Evolutionary conservation across 1,140 invertebrate genomes (phyloP).

Genomic region (Drosophila grimshawi): DNA sequence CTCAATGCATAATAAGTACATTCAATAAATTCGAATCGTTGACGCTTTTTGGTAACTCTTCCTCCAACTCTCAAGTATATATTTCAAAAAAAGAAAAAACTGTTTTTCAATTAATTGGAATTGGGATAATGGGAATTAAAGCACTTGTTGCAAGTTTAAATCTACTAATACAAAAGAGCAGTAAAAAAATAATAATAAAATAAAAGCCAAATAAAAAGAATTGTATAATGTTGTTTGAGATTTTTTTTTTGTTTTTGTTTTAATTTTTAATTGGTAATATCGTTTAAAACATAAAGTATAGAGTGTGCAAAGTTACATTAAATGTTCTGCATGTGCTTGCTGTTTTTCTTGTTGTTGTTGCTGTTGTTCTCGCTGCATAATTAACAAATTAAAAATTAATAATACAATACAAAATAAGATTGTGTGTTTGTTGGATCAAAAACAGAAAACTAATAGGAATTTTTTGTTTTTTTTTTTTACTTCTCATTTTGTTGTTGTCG

Average conservation of each 20-base stretch:
- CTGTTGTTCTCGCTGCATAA: constrained; percentile 36
- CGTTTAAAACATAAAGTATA: constrained; percentile 74
- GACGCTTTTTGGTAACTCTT: constrained; percentile 61
- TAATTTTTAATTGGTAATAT: constrained; percentile 68
- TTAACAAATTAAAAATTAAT: constrained; percentile 76
- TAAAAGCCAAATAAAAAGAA: constrained; percentile 61
- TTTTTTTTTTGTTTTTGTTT: constrained; percentile 62
- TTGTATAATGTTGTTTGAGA: constrained; percentile 45
- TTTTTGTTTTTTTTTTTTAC: constrained; percentile 15
- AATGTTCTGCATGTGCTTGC: constrained; percentile 47
- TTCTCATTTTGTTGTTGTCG: not conserved
- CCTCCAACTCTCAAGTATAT: not conserved
- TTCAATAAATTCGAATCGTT: constrained; percentile 78
- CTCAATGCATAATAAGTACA: constrained; percentile 49
- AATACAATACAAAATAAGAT: constrained; percentile 59
- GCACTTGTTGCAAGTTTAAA: constrained; percentile 15
- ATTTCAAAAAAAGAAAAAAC: not conserved
- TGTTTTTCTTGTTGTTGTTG: constrained; percentile 12
- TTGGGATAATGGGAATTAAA: constrained; percentile 25
- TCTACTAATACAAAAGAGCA: not conserved
- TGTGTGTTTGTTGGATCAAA: constrained; percentile 24
- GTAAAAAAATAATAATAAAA: constrained; percentile 40
- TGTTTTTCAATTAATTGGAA: not conserved
- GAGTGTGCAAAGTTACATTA: constrained; percentile 66
- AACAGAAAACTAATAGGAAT: constrained; percentile 25